Base-by-base conservation (phyloP, 1,140 invertebrate genomes). In the Pantala flavescens region DNA sequence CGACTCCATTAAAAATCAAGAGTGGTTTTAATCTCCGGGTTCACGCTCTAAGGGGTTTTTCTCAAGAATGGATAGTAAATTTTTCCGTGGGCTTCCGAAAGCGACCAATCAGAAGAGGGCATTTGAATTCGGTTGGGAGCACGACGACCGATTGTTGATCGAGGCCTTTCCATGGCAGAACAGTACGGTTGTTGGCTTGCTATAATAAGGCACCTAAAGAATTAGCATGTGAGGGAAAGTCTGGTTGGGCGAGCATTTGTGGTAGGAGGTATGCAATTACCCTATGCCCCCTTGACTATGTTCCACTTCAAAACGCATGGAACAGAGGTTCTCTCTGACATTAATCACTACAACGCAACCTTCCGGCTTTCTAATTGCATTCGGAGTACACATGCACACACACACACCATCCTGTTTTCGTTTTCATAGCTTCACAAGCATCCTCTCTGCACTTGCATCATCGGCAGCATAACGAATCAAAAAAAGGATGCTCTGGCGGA, bases 341-440 rank as follows among this genome's bases (percentile, higher is more conserved):
- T 63, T 63, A 63, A 63, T 63, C 49, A 63, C 49, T 63, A 3
- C 49, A 63, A 63, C 49, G 49, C 49, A 63, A 63, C 49, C 49
- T 63, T 63, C 49, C 49, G 49, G 49, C 49, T 63, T 63, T 63
- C 49, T 63, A 63, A 63, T 63, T 63, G 49, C 49, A 63, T 63
- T 63, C 49, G 49, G n/a, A 14, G 49, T 63, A 63, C 49, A 21
- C 49, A 63, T 21, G n/a, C 16, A 63, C 49, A 63, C 49, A 63
- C n/a, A 63, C 12, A 63, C 12, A 3, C n/a, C 49, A 63, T 63
- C 49, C 49, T 63, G 49, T 63, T 63, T 63, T 63, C 49, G 49
- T 63, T 63, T 63, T 63, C 49, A 63, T 63, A 63, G 49, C 49
- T 63, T 63, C 49, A 63, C 49, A 63, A 63, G 3, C 28, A 9